Base-by-base conservation (phyloP, 2,888 invertebrate genomes). In the Ochlodes sylvanus region DNA sequence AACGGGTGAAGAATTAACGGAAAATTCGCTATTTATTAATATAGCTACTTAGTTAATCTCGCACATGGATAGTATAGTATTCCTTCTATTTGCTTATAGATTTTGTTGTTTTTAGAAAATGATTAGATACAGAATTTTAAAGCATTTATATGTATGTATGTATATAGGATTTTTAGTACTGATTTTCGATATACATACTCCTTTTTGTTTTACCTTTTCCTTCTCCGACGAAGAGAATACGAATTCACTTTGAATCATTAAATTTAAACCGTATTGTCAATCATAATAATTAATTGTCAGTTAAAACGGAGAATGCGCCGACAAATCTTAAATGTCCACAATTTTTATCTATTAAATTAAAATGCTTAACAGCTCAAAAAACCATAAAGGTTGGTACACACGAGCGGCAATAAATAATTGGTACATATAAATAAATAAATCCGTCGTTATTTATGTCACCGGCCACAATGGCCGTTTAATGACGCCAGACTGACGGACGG, bases 351-450 rank as follows among this genome's bases (percentile, higher is more conserved):
- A 65, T 65, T 57, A 65, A 65, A 65, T 65, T 47, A 57, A 65
- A 65, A 65, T 65, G 57, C 64, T 65, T 65, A 57, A 57, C 64
- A 65, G n/a, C 64, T 57, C 66, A 66, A 66, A 60, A 32, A 66
- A 21, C 58, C 17, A 72, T 73, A 80, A 81, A 80, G 76, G 75
- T 56, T 54, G 71, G 76, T 75, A 72, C 77, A 76, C 76, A 69
- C 73, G 67, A 71, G 69, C 66, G 71, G 81, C 70, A 77, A 83
- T 83, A 83, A 83, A 82, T 82, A 82, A 82, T 79, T 82, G 64
- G 77, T 80, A 83, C 83, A 85, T 82, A 84, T 85, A 85, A 84
- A 86, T 82, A 83, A 81, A 84, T 83, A 84, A 87, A 87, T 84
- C 84, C 81, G 71, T 78, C 77, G 82, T 87, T 84, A 88, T 88